Percentiles rank a stretch among this genome's conserved stretches.
Conservation (phyloP, 2,113 vertebrate species). For the Macquaria australasica region DNA sequence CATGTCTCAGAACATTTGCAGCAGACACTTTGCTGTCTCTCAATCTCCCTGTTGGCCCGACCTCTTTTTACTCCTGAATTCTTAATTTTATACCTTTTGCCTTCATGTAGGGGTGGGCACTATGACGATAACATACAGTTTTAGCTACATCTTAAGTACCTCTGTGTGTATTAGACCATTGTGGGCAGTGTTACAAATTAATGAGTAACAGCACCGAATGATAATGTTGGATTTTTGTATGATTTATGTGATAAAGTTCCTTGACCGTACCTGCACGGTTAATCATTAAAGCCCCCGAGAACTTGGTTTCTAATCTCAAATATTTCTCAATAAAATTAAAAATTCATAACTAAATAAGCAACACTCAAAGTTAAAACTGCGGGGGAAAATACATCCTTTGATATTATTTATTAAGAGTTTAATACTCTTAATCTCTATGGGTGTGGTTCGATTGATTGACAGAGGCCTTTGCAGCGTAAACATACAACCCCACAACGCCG, state of each 20-base stretch:
- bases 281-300: slow-evolving; percentile 6
- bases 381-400: neutral
- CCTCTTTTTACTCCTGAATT: slow-evolving; percentile 15
- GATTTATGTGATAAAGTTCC: neutral
- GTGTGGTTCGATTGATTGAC: neutral
- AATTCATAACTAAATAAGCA: neutral
- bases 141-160: neutral
- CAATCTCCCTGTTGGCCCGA: slow-evolving; percentile 19
- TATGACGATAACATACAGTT: neutral
- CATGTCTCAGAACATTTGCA: slow-evolving; percentile 21
- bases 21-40: slow-evolving; percentile 3
- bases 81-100: slow-evolving; percentile 4
- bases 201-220: neutral
- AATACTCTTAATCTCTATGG: neutral
- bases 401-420: neutral
- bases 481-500: neutral
- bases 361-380: neutral
- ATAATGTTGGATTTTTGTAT: neutral
- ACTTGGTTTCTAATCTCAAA: neutral
- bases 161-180: neutral
- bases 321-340: neutral
- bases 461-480: neutral
- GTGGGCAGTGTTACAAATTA: neutral
- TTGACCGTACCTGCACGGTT: neutral
- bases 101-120: neutral